A percentile compares a stretch with the other conserved stretches of the same genome.
phyloP scores from a whole-genome alignment of 2,888 invertebrate species.

The Trichacis sp. region DNA sequence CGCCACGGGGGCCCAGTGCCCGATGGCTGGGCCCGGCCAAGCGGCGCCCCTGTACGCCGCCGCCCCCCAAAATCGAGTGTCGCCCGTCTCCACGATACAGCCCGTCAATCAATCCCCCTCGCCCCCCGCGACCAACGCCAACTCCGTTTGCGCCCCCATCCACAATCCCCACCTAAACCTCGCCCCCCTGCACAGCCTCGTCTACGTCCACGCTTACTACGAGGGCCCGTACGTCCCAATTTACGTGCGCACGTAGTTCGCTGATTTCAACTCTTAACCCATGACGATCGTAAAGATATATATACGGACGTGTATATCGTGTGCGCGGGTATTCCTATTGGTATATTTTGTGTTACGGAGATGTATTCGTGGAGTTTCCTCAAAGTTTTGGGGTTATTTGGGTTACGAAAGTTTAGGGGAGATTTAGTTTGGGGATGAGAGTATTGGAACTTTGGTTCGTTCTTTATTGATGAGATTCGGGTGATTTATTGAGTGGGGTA shows the following conservation, averaged over 20 bases:
- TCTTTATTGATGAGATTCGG: too few species aligned
- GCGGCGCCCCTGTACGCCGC: slow-evolving; percentile 56
- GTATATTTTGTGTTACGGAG: too few species aligned
- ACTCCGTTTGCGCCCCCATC: slow-evolving; percentile 49
- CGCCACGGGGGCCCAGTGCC: slow-evolving; percentile 62
- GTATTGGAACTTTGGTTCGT: too few species aligned
- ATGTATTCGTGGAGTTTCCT: too few species aligned
- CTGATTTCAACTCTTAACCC: too few species aligned
- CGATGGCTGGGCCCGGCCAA: slow-evolving; percentile 59
- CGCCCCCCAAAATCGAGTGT: slow-evolving; percentile 66
- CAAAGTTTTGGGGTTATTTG: too few species aligned
- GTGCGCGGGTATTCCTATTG: too few species aligned
- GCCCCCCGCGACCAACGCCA: slow-evolving; percentile 52
- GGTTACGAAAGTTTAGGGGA: too few species aligned
- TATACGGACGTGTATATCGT: too few species aligned
- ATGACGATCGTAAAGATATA: too few species aligned
- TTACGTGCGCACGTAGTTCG: slow-evolving; percentile 50
- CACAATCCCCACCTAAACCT: slow-evolving; percentile 62
- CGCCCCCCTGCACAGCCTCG: slow-evolving; percentile 64
- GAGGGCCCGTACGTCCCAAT: slow-evolving; percentile 54
- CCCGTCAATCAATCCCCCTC: slow-evolving; percentile 66
- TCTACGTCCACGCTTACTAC: slow-evolving; percentile 68
- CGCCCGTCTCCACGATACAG: slow-evolving; percentile 68
- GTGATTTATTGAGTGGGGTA: too few species aligned
- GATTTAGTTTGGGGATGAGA: too few species aligned